Conservation (phyloP, 2,113 vertebrate species). For the Petaurus breviceps region DNA sequence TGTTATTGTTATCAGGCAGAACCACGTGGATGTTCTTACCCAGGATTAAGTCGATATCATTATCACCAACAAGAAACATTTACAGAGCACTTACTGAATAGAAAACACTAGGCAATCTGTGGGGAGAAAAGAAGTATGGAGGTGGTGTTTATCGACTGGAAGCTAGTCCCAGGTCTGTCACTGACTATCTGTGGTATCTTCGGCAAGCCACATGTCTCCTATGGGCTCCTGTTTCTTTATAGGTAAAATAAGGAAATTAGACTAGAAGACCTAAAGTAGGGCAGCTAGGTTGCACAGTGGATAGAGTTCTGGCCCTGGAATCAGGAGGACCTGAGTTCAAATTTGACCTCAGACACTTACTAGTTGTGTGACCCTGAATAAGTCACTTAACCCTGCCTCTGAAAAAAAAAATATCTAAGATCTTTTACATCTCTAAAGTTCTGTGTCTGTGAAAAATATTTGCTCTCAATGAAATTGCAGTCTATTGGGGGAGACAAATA, state of each 20-base stretch:
- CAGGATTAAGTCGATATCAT: neutral
- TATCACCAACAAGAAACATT: neutral
- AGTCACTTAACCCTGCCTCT: neutral
- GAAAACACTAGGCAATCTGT: neutral
- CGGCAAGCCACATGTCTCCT: neutral
- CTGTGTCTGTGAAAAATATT: neutral
- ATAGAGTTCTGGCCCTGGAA: neutral
- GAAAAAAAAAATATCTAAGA: no score
- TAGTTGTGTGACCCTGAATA: neutral
- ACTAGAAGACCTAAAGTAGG: neutral
- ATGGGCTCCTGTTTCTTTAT: neutral
- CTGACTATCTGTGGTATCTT: neutral
- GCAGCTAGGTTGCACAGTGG: neutral
- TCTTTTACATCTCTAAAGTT: neutral
- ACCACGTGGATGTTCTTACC: neutral
- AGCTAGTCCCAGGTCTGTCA: neutral
- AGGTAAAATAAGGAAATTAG: constrained; percentile 14
- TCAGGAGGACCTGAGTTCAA: neutral
- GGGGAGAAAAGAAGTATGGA: neutral
- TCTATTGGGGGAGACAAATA: neutral
- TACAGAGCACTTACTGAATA: constrained; percentile 11
- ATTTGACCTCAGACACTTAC: neutral
- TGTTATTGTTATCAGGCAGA: neutral
- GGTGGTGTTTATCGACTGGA: neutral
- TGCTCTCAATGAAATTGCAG: neutral